A percentile compares a stretch with the other conserved stretches of the same genome.
Evolutionary conservation across 1,140 invertebrate species (phyloP).

Genomic region (Daktulosphaira vitifoliae): DNA sequence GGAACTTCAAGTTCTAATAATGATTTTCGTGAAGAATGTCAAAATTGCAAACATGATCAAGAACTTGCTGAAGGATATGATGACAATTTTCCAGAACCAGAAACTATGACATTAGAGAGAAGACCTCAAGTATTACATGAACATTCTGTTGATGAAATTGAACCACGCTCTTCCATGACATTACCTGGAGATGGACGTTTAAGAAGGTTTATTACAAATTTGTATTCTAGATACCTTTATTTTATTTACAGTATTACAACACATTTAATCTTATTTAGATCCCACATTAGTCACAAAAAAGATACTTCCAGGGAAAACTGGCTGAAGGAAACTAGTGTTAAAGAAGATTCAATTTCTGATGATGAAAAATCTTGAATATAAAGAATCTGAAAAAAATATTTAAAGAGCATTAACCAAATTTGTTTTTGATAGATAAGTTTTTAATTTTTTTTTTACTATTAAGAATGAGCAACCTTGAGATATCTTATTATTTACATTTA

Average conservation of each 20-base stretch:
- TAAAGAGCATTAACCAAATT: too few species aligned
- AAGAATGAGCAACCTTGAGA: too few species aligned
- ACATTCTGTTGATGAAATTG: not conserved
- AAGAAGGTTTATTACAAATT: slow-evolving; percentile 8
- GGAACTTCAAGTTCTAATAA: slow-evolving; percentile 44
- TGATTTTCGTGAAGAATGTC: slow-evolving; percentile 70
- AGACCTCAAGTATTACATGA: slow-evolving; percentile 40
- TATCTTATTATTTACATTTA: too few species aligned
- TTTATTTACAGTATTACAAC: not conserved
- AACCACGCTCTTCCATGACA: slow-evolving; percentile 22
- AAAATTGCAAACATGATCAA: slow-evolving; percentile 55
- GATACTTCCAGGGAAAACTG: slow-evolving; percentile 3
- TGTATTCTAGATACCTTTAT: not conserved
- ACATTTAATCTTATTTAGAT: not conserved
- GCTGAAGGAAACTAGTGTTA: slow-evolving; percentile 26
- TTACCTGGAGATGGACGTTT: slow-evolving; percentile 10
- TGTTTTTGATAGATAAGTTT: too few species aligned
- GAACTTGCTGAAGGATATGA: slow-evolving; percentile 50
- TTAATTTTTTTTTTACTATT: too few species aligned
- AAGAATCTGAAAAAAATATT: not conserved
- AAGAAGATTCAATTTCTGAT: slow-evolving; percentile 24
- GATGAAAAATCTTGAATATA: slow-evolving; percentile 1
- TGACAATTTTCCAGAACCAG: slow-evolving; percentile 54
- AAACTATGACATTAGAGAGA: slow-evolving; percentile 62
- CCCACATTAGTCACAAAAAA: slow-evolving; percentile 6